phyloP scores from a whole-genome alignment of 2,888 invertebrate species.

The Eumacrocentrus americanus region DNA sequence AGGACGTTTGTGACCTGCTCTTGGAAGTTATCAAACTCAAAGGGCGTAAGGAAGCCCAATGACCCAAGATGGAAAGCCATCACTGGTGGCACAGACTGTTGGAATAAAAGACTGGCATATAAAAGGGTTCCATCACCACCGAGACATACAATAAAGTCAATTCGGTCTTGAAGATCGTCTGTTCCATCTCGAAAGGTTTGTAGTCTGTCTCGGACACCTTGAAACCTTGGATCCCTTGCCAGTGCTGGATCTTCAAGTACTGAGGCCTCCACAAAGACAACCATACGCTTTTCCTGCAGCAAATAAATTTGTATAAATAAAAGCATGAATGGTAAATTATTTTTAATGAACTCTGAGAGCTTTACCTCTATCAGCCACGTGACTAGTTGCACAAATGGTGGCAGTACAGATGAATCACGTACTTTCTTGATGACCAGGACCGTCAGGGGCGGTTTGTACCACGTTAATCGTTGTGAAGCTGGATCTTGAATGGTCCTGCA shows the following conservation, averaged over 20 bases:
- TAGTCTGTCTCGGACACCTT: slow-evolving; percentile 78
- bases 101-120: slow-evolving; percentile 92
- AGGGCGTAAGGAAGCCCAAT: slow-evolving; percentile 93
- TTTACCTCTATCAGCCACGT: slow-evolving; percentile 89
- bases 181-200: slow-evolving; percentile 87
- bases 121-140: slow-evolving; percentile 97
- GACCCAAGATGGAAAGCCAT: slow-evolving; percentile 99
- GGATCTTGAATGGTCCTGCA: slow-evolving; percentile 96
- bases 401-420: slow-evolving; percentile 85
- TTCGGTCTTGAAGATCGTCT: slow-evolving; percentile 91
- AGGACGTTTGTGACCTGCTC: slow-evolving; percentile 93
- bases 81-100: slow-evolving; percentile 96
- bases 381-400: slow-evolving; percentile 90
- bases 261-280: slow-evolving; percentile 91
- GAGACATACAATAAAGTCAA: slow-evolving; percentile 95
- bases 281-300: slow-evolving; percentile 90
- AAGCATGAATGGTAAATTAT: slow-evolving; percentile 12
- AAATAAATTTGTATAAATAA: slow-evolving; percentile 27
- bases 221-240: slow-evolving; percentile 76
- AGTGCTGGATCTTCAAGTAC: slow-evolving; percentile 85
- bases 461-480: slow-evolving; percentile 92
- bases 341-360: too few species aligned
- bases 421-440: slow-evolving; percentile 97
- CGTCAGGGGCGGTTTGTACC: slow-evolving; percentile 97
- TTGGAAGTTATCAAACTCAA: slow-evolving; percentile 92